Evolutionary conservation across 2,888 invertebrate genomes (phyloP).

Genomic region (Adelphocoris suturalis): DNA sequence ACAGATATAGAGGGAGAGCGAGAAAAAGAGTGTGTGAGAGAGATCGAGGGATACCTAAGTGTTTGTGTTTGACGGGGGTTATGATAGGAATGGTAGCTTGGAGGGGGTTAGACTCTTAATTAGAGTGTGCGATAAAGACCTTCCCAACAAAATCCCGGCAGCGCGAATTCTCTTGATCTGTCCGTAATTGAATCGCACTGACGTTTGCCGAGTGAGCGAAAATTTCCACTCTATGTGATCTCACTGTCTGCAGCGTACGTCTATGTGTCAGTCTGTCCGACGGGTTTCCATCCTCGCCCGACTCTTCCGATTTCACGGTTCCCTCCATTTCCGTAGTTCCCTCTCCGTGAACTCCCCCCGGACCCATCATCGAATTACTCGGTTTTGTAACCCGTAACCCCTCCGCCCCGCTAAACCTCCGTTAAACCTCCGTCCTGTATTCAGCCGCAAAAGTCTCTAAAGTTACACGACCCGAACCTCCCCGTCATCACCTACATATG

Average conservation of each 20-base stretch:
- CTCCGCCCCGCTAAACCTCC: not conserved
- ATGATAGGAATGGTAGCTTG: not conserved
- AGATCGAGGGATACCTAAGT: too few relatives aligned
- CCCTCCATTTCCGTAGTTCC: not conserved
- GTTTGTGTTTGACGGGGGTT: too few relatives aligned
- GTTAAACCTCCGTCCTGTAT: not conserved
- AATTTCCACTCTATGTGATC: conserved; percentile 7
- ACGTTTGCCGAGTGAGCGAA: not conserved
- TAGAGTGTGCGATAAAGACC: too few relatives aligned
- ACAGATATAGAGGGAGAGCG: too few relatives aligned
- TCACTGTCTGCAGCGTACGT: not conserved
- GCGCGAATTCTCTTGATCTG: not conserved
- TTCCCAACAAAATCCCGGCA: not conserved
- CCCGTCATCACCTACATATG: conserved; percentile 35
- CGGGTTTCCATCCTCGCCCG: not conserved
- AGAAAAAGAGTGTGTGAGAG: too few relatives aligned
- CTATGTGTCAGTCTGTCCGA: not conserved
- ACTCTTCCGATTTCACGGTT: conserved; percentile 33
- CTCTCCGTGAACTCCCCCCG: not conserved
- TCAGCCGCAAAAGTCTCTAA: not conserved
- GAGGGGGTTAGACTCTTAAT: not conserved
- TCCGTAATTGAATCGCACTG: not conserved
- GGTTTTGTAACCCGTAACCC: conserved; percentile 10
- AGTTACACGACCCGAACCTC: conserved; percentile 15
- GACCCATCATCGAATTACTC: conserved; percentile 14